phyloP scores from a whole-genome alignment of 1,140 invertebrate genomes.

The Stegodyphus mimosarum region DNA sequence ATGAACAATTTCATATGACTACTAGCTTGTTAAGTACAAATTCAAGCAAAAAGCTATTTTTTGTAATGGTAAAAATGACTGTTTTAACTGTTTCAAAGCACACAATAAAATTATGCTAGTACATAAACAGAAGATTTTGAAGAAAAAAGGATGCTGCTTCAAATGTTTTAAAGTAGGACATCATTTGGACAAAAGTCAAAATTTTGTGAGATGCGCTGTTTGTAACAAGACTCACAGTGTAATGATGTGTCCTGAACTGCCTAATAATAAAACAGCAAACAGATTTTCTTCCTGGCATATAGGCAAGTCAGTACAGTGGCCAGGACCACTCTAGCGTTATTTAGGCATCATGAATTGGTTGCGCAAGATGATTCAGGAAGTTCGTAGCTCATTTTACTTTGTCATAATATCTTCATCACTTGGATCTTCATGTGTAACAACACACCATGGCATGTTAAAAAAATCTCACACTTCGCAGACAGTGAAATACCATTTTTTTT shows the following conservation, averaged over 20 bases:
- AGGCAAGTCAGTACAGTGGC: too few species aligned
- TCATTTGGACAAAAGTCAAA: not conserved
- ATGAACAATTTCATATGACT: not conserved
- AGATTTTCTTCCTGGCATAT: too few species aligned
- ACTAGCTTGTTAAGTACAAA: constrained; percentile 8
- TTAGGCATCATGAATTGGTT: too few species aligned
- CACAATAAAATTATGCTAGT: not conserved
- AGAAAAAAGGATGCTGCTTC: not conserved
- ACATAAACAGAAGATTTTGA: not conserved
- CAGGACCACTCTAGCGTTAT: too few species aligned
- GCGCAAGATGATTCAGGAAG: too few species aligned
- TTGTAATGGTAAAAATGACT: constrained; percentile 10
- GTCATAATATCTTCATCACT: too few species aligned
- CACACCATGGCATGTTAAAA: too few species aligned
- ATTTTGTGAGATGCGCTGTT: constrained; percentile 3
- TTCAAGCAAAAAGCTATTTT: not conserved
- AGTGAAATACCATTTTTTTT: too few species aligned
- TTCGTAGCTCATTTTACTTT: too few species aligned
- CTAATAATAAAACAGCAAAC: not conserved
- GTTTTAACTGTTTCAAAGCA: not conserved
- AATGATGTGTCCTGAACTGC: constrained; percentile 10
- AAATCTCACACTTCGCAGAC: too few species aligned
- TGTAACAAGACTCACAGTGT: constrained; percentile 1
- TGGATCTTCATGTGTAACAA: too few species aligned
- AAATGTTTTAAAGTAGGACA: constrained; percentile 11